phyloP scores from a whole-genome alignment of 2,888 invertebrate genomes.

The Agrilus biguttatus region DNA sequence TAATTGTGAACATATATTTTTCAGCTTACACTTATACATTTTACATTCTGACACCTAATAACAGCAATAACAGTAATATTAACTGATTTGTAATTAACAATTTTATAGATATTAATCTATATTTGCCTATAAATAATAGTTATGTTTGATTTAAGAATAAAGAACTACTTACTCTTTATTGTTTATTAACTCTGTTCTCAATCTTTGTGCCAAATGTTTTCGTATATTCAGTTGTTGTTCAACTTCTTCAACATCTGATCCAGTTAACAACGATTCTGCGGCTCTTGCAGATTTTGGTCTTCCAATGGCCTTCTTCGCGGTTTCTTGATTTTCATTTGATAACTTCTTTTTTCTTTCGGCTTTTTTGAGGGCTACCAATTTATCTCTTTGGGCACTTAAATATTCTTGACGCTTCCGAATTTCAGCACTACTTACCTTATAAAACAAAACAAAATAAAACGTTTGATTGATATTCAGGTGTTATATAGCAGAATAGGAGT shows the following conservation, averaged over 20 bases:
- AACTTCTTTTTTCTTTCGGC: slow-evolving; percentile 72
- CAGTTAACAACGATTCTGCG: slow-evolving; percentile 51
- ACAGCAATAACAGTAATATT: too few species aligned
- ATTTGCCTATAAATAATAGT: too few species aligned
- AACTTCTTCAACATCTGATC: slow-evolving; percentile 29
- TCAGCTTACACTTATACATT: too few species aligned
- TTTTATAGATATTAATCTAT: too few species aligned
- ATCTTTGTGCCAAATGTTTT: slow-evolving; percentile 66
- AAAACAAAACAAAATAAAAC: too few species aligned
- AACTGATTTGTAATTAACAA: too few species aligned
- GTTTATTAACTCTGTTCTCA: slow-evolving; percentile 76
- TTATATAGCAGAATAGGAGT: too few species aligned
- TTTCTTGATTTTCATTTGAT: slow-evolving; percentile 37
- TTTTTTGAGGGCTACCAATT: slow-evolving; percentile 77
- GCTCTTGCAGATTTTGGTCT: slow-evolving; percentile 63
- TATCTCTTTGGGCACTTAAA: slow-evolving; percentile 78
- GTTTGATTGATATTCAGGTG: too few species aligned
- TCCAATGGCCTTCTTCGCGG: slow-evolving; percentile 25
- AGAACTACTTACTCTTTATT: slow-evolving; percentile 11
- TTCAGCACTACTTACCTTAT: slow-evolving; percentile 42
- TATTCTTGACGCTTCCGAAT: slow-evolving; percentile 70
- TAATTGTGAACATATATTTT: too few species aligned
- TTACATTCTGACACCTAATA: too few species aligned
- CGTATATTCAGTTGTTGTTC: slow-evolving; percentile 60
- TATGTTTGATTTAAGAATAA: neutral